A percentile compares a stretch with the other conserved stretches of the same genome.
Evolutionary conservation across 2,113 vertebrate species (phyloP).

Genomic region (Chionis minor): DNA sequence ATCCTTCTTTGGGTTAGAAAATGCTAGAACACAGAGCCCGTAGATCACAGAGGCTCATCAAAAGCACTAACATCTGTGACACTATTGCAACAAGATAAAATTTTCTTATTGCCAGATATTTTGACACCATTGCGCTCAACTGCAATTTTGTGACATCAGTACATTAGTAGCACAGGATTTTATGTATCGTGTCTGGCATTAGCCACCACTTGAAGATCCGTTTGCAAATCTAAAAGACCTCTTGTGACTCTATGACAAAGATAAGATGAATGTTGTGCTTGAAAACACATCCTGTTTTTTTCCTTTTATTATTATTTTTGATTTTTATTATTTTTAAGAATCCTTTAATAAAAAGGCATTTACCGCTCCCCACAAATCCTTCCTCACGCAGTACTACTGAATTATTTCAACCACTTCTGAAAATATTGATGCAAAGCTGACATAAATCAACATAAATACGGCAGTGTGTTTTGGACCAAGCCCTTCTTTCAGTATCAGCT

Average conservation of each 20-base stretch:
- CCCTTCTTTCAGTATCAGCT: background rate
- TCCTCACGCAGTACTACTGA: background rate
- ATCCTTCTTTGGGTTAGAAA: background rate
- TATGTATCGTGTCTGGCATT: accelerated
- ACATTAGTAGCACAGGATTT: background rate
- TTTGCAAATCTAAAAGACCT: background rate
- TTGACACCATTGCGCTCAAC: background rate
- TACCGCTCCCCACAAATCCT: background rate
- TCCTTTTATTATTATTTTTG: background rate
- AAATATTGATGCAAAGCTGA: background rate
- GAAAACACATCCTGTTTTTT: background rate
- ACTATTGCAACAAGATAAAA: background rate
- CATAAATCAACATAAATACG: background rate
- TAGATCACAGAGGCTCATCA: background rate
- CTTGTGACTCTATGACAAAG: background rate
- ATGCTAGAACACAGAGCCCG: background rate
- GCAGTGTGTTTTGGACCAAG: background rate
- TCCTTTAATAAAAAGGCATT: background rate
- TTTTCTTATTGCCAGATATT: background rate
- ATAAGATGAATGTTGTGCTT: background rate
- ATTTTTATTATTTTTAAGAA: background rate
- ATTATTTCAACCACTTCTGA: background rate
- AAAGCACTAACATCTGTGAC: background rate
- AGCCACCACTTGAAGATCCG: background rate
- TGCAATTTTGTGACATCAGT: background rate